Evolutionary conservation across 1,140 invertebrate species (phyloP).

Genomic region (Triops longicaudatus): DNA sequence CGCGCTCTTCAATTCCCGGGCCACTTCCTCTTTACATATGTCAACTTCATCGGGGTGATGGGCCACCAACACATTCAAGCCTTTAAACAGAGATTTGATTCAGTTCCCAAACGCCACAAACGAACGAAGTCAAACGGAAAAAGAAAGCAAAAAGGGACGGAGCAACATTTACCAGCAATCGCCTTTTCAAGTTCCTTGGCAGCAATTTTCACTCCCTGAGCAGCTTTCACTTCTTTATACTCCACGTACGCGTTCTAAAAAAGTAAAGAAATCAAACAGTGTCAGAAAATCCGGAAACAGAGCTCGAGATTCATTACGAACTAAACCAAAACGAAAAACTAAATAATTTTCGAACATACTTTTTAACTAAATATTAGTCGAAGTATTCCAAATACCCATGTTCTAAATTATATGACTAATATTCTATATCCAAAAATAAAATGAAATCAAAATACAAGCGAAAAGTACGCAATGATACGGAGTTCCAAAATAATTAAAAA

Average conservation of each 20-base stretch:
- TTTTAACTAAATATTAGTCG: too few species aligned
- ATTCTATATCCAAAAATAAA: too few species aligned
- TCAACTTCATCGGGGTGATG: slow-evolving; percentile 90
- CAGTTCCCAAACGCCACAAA: slow-evolving; percentile 8
- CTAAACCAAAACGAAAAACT: slow-evolving; percentile 16
- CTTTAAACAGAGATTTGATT: slow-evolving; percentile 29
- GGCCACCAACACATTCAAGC: slow-evolving; percentile 78
- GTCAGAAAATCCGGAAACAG: slow-evolving; percentile 44
- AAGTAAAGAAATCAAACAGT: too few species aligned
- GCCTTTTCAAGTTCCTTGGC: slow-evolving; percentile 97
- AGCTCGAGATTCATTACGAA: too few species aligned
- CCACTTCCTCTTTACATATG: slow-evolving; percentile 68
- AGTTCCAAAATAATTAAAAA: neutral
- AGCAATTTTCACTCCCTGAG: slow-evolving; percentile 97
- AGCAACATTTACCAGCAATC: slow-evolving; percentile 55
- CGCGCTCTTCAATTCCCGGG: slow-evolving; percentile 71
- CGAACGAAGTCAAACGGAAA: neutral
- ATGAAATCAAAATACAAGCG: slow-evolving; percentile 21
- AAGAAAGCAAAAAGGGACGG: slow-evolving; percentile 42
- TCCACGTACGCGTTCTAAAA: slow-evolving; percentile 81
- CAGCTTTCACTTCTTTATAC: slow-evolving; percentile 87
- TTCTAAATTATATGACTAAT: too few species aligned
- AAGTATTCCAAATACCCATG: too few species aligned
- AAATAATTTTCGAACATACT: too few species aligned
- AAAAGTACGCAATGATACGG: neutral